These are phyloP conservation scores for Octonoba sinensis DNA, from an alignment of 2,888 invertebrate species.

Conservation along the genomic window DNA sequence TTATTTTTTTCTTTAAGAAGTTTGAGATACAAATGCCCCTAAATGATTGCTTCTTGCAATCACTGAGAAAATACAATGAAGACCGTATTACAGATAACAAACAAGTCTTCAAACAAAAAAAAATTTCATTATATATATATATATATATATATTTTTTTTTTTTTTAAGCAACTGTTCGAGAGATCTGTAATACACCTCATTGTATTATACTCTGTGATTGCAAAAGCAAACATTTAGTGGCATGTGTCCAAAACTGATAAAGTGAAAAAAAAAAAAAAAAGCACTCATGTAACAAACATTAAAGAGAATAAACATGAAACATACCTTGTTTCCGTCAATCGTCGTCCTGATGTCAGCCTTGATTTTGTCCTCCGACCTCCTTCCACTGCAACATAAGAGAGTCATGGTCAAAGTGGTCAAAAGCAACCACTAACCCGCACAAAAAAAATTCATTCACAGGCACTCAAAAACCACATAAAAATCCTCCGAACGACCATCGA, in stretches of 20 bases:
- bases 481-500: background rate
- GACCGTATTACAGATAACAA: too few species aligned
- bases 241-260: too few species aligned
- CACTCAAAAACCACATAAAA: conserved; percentile 13
- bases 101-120: too few species aligned
- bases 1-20: too few species aligned
- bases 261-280: too few species aligned
- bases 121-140: too few species aligned
- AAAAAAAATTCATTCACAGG: background rate
- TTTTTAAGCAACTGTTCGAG: too few species aligned
- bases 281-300: background rate
- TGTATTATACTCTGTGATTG: background rate
- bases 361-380: conserved; percentile 50
- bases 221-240: background rate
- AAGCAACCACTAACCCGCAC: background rate
- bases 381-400: conserved; percentile 61
- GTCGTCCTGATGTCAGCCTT: conserved; percentile 14
- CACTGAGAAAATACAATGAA: too few species aligned
- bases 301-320: background rate
- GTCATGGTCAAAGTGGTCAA: conserved; percentile 27
- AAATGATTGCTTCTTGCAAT: too few species aligned
- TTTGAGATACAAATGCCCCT: too few species aligned
- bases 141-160: too few species aligned
- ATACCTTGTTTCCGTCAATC: conserved; percentile 47
- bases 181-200: background rate